phyloP scores from a whole-genome alignment of 1,140 invertebrate species.

The Leptinotarsa defecta region DNA sequence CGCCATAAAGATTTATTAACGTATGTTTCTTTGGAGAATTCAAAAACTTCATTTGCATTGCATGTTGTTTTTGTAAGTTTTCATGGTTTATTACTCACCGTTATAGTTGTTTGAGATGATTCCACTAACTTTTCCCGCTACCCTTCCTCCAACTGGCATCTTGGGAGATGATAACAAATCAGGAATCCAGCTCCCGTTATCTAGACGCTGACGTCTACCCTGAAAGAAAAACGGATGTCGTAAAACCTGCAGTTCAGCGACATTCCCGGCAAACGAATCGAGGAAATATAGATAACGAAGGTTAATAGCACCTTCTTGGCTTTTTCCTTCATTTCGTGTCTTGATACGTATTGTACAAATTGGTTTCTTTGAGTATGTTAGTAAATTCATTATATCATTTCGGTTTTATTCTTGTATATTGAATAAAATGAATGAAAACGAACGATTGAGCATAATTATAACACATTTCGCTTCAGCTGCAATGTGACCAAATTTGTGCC shows the following conservation, averaged over 20 bases:
- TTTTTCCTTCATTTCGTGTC: too few species aligned
- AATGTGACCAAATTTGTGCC: too few species aligned
- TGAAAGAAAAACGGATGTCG: conserved; percentile 13
- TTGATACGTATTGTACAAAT: too few species aligned
- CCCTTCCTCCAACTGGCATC: conserved; percentile 55
- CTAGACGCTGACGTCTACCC: background rate
- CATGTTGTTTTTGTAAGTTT: background rate
- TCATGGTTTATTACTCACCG: conserved; percentile 41
- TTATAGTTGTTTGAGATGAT: conserved; percentile 54
- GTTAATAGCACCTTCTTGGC: too few species aligned
- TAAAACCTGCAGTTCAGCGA: background rate
- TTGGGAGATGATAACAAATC: conserved; percentile 24
- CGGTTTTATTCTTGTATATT: too few species aligned
- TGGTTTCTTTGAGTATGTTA: too few species aligned
- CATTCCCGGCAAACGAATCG: background rate
- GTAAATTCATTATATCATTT: too few species aligned
- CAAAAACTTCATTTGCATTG: background rate
- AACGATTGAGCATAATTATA: too few species aligned
- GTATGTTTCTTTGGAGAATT: too few species aligned
- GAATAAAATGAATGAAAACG: too few species aligned
- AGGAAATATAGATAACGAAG: background rate
- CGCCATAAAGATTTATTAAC: too few species aligned
- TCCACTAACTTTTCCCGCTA: conserved; percentile 56
- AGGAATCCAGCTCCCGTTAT: background rate
- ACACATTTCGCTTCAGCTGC: too few species aligned